Percentiles rank a stretch among this genome's conserved stretches.
These are phyloP conservation scores for Aplidium turbinatum DNA, from an alignment of 23 tunicate species.

Conservation along the genomic window DNA sequence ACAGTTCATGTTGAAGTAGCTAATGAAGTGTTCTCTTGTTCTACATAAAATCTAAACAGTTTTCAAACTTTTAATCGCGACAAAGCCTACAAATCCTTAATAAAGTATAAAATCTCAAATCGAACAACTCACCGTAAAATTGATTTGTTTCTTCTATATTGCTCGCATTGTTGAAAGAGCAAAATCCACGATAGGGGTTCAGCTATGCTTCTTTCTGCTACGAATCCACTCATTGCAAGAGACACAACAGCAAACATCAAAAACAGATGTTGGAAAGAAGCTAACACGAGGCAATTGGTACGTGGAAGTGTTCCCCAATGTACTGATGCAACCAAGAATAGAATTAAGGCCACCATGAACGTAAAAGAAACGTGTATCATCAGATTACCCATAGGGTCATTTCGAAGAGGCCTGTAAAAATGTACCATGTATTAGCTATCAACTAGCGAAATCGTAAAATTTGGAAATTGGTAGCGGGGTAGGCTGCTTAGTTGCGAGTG, in stretches of 20 bases:
- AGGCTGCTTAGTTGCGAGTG: too few species aligned
- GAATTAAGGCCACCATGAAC: background rate
- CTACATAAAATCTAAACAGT: too few species aligned
- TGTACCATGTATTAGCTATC: too few species aligned
- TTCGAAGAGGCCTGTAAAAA: constrained; percentile 17
- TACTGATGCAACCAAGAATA: constrained; percentile 1
- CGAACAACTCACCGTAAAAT: too few species aligned
- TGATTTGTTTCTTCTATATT: constrained; percentile 9
- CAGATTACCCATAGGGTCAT: constrained; percentile 8
- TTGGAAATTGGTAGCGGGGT: too few species aligned
- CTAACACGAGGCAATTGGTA: constrained; percentile 21
- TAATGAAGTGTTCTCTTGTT: too few species aligned
- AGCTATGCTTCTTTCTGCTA: constrained; percentile 10
- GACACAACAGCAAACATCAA: background rate
- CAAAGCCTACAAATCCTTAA: too few species aligned
- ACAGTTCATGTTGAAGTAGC: too few species aligned
- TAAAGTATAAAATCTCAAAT: too few species aligned
- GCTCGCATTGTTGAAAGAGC: constrained; percentile 28
- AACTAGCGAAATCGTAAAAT: too few species aligned
- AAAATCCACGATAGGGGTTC: constrained; percentile 31
- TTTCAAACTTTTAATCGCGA: too few species aligned
- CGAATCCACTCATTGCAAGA: constrained; percentile 2
- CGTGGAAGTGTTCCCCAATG: constrained; percentile 33
- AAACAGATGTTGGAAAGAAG: constrained; percentile 22
- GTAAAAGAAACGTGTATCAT: constrained; percentile 18